Percentiles rank a stretch among this genome's conserved stretches.
phyloP scores from a whole-genome alignment of 2,888 invertebrate species.

The Stratiomys singularior region DNA sequence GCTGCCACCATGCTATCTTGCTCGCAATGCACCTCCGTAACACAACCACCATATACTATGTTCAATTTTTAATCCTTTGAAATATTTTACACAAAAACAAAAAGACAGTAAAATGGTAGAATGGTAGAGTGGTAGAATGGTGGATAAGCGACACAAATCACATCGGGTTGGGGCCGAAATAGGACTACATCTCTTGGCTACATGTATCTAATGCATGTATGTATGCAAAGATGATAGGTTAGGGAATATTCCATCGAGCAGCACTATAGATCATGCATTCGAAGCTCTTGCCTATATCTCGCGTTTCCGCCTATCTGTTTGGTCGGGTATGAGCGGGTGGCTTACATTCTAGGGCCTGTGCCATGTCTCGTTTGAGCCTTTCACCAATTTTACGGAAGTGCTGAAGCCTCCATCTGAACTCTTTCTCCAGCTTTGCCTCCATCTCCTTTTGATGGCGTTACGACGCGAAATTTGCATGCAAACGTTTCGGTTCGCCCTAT shows the following conservation, averaged over 20 bases:
- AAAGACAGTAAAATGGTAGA: conserved; percentile 38
- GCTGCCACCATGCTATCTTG: background rate
- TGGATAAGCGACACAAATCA: background rate
- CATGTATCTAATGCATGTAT: conserved; percentile 30
- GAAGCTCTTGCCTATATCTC: conserved; percentile 49
- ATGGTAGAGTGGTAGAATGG: background rate
- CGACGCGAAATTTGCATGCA: conserved; percentile 51
- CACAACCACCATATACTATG: conserved; percentile 44
- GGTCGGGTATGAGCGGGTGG: conserved; percentile 36
- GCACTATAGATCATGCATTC: conserved; percentile 52
- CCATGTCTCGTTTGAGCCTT: conserved; percentile 27
- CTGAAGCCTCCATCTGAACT: conserved; percentile 11
- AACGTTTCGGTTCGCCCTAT: conserved; percentile 48
- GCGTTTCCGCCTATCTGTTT: conserved; percentile 28
- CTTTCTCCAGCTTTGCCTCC: conserved; percentile 3
- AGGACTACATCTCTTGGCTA: conserved; percentile 17
- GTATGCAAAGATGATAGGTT: conserved; percentile 31
- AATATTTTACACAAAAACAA: conserved; percentile 51
- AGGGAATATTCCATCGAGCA: conserved; percentile 49
- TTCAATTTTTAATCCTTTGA: conserved; percentile 53
- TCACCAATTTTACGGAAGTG: conserved; percentile 20
- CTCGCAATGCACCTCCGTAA: conserved; percentile 16
- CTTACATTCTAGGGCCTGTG: conserved; percentile 3
- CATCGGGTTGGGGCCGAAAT: conserved; percentile 1
- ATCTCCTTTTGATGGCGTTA: conserved; percentile 49